phyloP scores from a whole-genome alignment of 2,113 vertebrate genomes.

The Toxostoma redivivum region DNA sequence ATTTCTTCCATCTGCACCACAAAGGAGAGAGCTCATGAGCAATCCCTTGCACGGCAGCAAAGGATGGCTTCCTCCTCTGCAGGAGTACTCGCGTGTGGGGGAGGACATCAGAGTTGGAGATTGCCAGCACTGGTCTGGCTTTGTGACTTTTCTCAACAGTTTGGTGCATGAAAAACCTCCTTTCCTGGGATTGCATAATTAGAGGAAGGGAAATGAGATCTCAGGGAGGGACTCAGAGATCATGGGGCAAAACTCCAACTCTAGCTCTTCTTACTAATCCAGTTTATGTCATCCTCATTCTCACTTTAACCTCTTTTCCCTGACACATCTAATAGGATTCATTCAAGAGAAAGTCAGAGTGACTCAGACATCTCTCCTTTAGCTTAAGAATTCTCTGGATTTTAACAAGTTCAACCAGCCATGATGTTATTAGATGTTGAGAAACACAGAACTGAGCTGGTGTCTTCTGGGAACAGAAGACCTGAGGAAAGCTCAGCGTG shows the following conservation, averaged over 20 bases:
- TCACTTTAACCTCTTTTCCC: not conserved
- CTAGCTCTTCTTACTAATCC: not conserved
- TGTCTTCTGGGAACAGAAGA: not conserved
- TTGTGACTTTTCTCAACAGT: not conserved
- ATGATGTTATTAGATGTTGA: not conserved
- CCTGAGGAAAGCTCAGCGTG: not conserved
- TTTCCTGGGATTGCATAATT: not conserved
- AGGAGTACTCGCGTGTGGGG: not conserved
- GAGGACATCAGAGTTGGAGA: not conserved
- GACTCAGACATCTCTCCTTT: not conserved
- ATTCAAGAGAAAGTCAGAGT: not conserved
- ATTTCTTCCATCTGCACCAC: not conserved
- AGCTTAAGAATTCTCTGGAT: not conserved
- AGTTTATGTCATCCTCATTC: not conserved
- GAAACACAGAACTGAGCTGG: not conserved
- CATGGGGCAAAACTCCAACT: not conserved
- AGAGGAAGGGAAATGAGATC: constrained; percentile 7
- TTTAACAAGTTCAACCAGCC: not conserved
- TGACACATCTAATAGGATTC: not conserved
- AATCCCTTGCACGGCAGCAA: not conserved
- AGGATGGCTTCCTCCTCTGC: not conserved
- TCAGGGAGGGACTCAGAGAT: not conserved
- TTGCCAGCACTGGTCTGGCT: not conserved
- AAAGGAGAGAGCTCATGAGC: not conserved
- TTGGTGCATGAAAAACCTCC: not conserved